Evolutionary conservation across 2,797 vertebrate species (phyloP).

Genomic region (Halcyon chelicuti): DNA sequence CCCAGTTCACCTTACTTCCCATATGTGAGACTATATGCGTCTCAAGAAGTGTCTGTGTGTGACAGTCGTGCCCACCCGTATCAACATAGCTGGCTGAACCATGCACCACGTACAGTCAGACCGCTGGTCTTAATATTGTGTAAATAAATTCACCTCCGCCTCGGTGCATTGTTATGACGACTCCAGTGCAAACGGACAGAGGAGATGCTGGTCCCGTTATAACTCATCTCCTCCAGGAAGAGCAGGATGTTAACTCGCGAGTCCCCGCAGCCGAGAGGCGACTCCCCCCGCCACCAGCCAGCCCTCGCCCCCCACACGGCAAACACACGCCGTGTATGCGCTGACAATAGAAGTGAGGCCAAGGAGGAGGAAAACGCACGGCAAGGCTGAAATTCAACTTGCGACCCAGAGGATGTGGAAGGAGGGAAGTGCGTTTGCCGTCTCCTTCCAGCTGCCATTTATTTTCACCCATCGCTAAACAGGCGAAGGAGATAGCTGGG

Average conservation of each 20-base stretch:
- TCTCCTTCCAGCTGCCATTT: conserved; percentile 75
- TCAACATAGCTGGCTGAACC: background rate
- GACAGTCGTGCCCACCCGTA: conserved; percentile 64
- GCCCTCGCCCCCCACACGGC: conserved; percentile 74
- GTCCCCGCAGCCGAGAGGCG: conserved; percentile 74
- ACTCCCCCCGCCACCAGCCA: conserved; percentile 67
- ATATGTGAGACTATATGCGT: background rate
- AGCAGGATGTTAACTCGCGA: conserved; percentile 78
- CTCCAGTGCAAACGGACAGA: conserved; percentile 78
- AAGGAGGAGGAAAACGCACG: conserved; percentile 64
- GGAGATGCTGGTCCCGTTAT: conserved; percentile 82
- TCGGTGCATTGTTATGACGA: conserved; percentile 84
- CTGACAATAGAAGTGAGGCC: conserved; percentile 71
- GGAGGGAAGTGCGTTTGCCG: conserved; percentile 56
- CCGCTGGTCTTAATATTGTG: conserved; percentile 64
- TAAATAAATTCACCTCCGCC: conserved; percentile 84
- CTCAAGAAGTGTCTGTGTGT: conserved; percentile 51
- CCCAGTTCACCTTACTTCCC: conserved; percentile 44
- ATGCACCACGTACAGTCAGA: background rate
- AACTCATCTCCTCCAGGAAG: conserved; percentile 83
- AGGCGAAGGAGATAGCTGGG: conserved; percentile 49
- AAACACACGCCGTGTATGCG: conserved; percentile 71
- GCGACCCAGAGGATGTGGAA: conserved; percentile 65
- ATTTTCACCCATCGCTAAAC: conserved; percentile 70
- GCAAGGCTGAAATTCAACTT: conserved; percentile 71